A percentile compares a stretch with the other conserved stretches of the same genome.
Conservation (phyloP, 2,113 vertebrate genomes). For the Lathamus discolor region DNA sequence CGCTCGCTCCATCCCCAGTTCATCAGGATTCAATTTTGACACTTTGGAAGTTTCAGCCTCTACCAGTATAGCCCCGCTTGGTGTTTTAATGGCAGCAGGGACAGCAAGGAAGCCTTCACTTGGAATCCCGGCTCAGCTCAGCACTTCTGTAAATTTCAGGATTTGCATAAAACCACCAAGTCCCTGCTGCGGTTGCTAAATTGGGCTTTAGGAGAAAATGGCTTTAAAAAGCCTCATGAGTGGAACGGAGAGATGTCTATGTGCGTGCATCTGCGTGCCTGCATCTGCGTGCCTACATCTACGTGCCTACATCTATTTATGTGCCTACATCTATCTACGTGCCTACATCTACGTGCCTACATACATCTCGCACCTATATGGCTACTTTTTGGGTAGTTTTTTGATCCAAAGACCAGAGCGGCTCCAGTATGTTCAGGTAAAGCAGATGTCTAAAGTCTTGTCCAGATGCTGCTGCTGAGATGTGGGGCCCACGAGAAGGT, state of each 20-base stretch:
- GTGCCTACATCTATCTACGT: neutral
- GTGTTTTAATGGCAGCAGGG: slow-evolving; percentile 11
- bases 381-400: neutral
- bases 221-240: neutral
- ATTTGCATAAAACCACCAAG: slow-evolving; percentile 20
- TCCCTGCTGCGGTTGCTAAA: neutral
- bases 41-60: neutral
- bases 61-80: neutral
- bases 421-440: neutral
- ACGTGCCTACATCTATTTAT: no score
- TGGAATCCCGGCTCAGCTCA: slow-evolving; percentile 16
- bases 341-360: neutral
- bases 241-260: neutral
- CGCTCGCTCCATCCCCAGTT: neutral
- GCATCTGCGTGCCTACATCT: neutral
- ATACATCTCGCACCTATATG: neutral
- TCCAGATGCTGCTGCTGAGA: neutral
- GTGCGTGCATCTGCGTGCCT: neutral
- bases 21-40: neutral
- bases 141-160: slow-evolving; percentile 25
- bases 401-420: neutral
- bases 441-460: neutral
- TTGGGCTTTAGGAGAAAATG: neutral
- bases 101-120: neutral
- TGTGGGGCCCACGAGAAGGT: neutral